These are phyloP conservation scores for Eledone cirrhosa DNA, from an alignment of 2,888 invertebrate species.

Conservation along the genomic window DNA sequence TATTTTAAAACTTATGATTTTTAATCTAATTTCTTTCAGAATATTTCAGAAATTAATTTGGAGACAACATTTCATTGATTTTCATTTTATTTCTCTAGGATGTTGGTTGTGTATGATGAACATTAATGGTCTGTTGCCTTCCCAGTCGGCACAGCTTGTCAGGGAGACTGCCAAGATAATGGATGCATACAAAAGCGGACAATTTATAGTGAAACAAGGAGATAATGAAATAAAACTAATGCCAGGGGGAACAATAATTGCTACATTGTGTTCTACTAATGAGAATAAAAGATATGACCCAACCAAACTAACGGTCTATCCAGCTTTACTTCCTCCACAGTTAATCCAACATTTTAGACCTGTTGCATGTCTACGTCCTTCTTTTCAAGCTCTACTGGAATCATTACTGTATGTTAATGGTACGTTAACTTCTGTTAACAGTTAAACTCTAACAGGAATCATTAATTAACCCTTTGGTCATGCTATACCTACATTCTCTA, in stretches of 20 bases:
- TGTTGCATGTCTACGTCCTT: slow-evolving; percentile 57
- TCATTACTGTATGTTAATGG: slow-evolving; percentile 63
- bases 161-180: slow-evolving; percentile 57
- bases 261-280: slow-evolving; percentile 51
- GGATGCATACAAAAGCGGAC: slow-evolving; percentile 55
- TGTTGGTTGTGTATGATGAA: slow-evolving; percentile 63
- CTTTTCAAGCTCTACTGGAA: slow-evolving; percentile 52
- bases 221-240: slow-evolving; percentile 57
- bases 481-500: too few relatives aligned
- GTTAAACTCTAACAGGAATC: too few relatives aligned
- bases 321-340: slow-evolving; percentile 54
- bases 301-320: slow-evolving; percentile 56
- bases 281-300: slow-evolving; percentile 54
- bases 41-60: too few relatives aligned
- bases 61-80: too few relatives aligned
- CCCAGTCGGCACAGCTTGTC: slow-evolving; percentile 59
- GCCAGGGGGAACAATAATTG: slow-evolving; percentile 56
- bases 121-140: slow-evolving; percentile 50
- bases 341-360: slow-evolving; percentile 61
- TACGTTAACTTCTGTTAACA: slow-evolving; percentile 36
- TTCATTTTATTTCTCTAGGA: slow-evolving; percentile 43
- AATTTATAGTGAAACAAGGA: slow-evolving; percentile 53
- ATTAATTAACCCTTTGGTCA: too few relatives aligned
- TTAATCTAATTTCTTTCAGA: too few relatives aligned
- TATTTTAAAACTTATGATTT: too few relatives aligned